phyloP scores from a whole-genome alignment of 2,113 vertebrate species.

The Semnornis frantzii region DNA sequence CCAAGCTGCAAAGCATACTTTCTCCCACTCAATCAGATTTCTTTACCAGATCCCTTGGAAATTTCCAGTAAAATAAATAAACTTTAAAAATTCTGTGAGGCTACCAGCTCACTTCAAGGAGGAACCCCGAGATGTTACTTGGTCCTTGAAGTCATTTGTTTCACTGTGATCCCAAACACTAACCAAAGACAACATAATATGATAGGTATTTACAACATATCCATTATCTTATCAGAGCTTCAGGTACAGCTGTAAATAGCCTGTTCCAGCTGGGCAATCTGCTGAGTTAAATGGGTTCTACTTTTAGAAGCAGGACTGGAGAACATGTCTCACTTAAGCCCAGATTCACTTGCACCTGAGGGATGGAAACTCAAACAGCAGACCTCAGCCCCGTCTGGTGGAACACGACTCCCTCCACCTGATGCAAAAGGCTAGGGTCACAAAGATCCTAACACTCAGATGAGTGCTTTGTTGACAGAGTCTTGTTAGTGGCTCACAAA shows the following conservation, averaged over 20 bases:
- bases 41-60: neutral
- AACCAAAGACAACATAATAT: constrained; percentile 44
- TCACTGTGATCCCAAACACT: constrained; percentile 38
- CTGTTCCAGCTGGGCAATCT: constrained; percentile 51
- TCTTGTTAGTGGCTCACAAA: neutral
- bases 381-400: neutral
- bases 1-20: neutral
- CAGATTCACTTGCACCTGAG: neutral
- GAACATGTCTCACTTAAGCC: constrained; percentile 23
- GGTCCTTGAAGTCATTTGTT: constrained; percentile 1
- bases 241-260: constrained; percentile 64
- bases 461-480: neutral
- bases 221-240: constrained; percentile 70
- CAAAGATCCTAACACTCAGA: accelerated
- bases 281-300: constrained; percentile 58
- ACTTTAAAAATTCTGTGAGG: neutral
- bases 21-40: neutral
- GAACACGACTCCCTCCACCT: neutral
- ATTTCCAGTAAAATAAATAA: constrained; percentile 20
- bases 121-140: constrained; percentile 21
- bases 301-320: constrained; percentile 51
- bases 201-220: constrained; percentile 67
- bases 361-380: constrained; percentile 39
- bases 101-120: neutral
- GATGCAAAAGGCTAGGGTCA: neutral